Conservation (phyloP, 2,113 vertebrate species). For the human region GRCh38 chr20:20443501-20444000, state of each 20-base stretch:
- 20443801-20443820: background rate
- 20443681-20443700: background rate
- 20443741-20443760: background rate
- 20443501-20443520: background rate
- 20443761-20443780: background rate
- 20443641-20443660: background rate
- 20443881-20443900: background rate
- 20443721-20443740: background rate
- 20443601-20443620: background rate
- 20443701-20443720: background rate
- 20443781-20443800: background rate
- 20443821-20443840: background rate
- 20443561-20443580: background rate
- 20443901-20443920: background rate
- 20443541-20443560: background rate
- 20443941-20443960: background rate
- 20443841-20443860: background rate
- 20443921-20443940: background rate
- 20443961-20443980: background rate
- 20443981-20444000: background rate
- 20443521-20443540: background rate
- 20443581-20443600: background rate
- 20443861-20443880: background rate
- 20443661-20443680: background rate
- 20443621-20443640: background rate